Percentiles rank a stretch among this genome's conserved stretches.
Conservation (phyloP, 2,797 vertebrate species). For the Halcyon badia region DNA sequence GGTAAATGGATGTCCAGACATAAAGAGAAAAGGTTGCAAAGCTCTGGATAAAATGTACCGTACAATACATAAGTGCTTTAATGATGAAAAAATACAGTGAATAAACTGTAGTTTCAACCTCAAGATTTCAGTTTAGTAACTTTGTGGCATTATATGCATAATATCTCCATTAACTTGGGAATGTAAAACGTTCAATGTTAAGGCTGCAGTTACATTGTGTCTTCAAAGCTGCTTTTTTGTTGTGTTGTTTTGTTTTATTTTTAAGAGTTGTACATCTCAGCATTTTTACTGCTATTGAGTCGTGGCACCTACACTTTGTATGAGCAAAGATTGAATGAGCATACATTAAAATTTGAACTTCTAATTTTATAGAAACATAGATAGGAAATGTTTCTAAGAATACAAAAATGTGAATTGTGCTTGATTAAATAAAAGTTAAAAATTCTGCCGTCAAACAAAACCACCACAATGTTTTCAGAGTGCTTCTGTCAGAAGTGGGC, state of each 20-base stretch:
- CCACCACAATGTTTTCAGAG: constrained; percentile 1
- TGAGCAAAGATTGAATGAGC: constrained; percentile 61
- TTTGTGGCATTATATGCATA: constrained; percentile 83
- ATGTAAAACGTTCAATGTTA: constrained; percentile 82
- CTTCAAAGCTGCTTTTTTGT: constrained; percentile 84
- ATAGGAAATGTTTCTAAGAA: constrained; percentile 48
- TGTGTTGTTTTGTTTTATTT: constrained; percentile 46
- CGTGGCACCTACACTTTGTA: constrained; percentile 72
- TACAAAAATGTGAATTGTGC: constrained; percentile 45
- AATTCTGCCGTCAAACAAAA: not conserved
- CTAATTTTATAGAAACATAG: constrained; percentile 53
- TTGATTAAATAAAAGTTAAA: constrained; percentile 6
- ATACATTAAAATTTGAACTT: constrained; percentile 66
- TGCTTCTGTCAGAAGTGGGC: constrained; percentile 25
- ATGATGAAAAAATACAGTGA: constrained; percentile 2
- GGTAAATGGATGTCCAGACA: constrained; percentile 52
- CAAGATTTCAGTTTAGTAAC: constrained; percentile 68
- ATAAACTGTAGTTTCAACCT: constrained; percentile 61
- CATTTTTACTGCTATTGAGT: constrained; percentile 77
- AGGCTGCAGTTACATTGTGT: constrained; percentile 80
- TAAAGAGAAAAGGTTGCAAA: constrained; percentile 1
- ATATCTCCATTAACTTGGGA: constrained; percentile 80
- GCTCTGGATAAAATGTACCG: constrained; percentile 7
- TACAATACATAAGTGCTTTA: constrained; percentile 42
- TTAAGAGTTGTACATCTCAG: constrained; percentile 82